Conservation (phyloP, 2,113 vertebrate species). For the Riparia riparia region DNA sequence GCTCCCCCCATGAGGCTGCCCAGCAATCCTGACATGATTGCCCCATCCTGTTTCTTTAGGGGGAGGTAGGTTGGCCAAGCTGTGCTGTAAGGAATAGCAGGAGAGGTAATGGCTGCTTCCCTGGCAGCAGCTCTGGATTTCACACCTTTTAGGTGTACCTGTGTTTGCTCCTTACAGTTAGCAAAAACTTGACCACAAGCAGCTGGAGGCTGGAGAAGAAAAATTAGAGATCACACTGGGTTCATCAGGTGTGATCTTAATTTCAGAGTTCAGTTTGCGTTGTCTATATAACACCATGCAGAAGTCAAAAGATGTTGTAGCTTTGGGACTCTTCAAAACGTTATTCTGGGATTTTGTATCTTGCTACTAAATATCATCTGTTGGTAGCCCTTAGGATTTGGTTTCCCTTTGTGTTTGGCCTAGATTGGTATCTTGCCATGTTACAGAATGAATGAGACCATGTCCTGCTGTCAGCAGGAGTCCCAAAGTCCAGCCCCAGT, state of each 20-base stretch:
- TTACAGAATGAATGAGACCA: neutral
- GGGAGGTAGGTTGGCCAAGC: neutral
- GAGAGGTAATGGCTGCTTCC: neutral
- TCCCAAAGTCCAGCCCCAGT: neutral
- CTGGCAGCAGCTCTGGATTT: slow-evolving; percentile 4
- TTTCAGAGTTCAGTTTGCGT: neutral
- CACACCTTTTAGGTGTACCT: neutral
- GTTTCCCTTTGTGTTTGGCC: neutral
- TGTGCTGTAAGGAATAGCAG: neutral
- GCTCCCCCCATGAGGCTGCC: neutral
- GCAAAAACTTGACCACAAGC: neutral
- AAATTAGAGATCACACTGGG: neutral
- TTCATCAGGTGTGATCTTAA: neutral
- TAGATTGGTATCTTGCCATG: rapidly evolving
- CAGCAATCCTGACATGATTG: neutral
- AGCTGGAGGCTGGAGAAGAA: neutral
- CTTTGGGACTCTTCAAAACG: neutral
- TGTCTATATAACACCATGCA: rapidly evolving
- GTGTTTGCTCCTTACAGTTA: neutral
- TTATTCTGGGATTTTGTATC: neutral
- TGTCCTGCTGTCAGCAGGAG: neutral
- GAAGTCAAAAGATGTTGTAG: neutral
- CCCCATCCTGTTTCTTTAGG: neutral
- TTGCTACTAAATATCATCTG: neutral
- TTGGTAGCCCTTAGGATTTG: neutral